Evolutionary conservation across 1,140 invertebrate genomes (phyloP).

Genomic region (Tetraneura akinire): DNA sequence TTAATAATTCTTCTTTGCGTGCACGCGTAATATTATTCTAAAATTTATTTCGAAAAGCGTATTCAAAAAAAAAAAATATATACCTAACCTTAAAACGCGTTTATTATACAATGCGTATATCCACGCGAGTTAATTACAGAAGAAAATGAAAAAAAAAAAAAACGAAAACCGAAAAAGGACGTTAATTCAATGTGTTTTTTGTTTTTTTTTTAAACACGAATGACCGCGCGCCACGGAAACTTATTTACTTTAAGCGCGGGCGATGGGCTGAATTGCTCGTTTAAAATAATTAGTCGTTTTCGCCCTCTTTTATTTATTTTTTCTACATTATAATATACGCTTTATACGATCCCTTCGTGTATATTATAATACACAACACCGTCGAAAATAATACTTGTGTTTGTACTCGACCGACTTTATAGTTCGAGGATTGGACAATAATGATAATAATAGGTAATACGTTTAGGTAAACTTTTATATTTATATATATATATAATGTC

Average conservation of each 20-base stretch:
- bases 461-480: too few relatives aligned
- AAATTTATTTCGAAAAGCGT: background rate
- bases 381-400: too few relatives aligned
- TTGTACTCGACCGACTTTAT: too few relatives aligned
- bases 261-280: background rate
- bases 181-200: background rate
- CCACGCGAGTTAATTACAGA: background rate
- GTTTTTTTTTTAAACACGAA: background rate
- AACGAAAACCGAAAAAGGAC: background rate
- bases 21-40: background rate
- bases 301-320: background rate
- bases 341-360: background rate
- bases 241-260: background rate
- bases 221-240: background rate
- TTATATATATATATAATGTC: too few relatives aligned
- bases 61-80: background rate
- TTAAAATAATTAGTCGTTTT: slow-evolving; percentile 35
- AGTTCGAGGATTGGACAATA: too few relatives aligned
- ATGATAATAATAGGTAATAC: too few relatives aligned
- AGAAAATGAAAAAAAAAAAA: background rate
- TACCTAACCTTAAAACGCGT: background rate
- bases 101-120: background rate
- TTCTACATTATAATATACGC: background rate
- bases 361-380: background rate
- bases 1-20: background rate